Evolutionary conservation across 2,888 invertebrate species (phyloP).

Genomic region (Alsophila aescularia): DNA sequence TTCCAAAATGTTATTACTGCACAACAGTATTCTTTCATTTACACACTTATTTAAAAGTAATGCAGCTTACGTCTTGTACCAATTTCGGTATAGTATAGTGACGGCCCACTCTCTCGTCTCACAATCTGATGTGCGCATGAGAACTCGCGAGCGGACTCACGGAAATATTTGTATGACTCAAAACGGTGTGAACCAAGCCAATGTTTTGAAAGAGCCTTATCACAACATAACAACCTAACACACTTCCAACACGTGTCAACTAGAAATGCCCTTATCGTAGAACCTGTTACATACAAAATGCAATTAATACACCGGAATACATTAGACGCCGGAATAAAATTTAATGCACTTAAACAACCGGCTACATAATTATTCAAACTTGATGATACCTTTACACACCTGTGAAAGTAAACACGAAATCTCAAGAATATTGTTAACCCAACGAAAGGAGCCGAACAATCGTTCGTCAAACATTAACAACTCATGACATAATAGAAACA

Average conservation of each 20-base stretch:
- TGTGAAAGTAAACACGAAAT: conserved; percentile 65
- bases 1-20: too few species aligned
- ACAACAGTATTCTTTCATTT: too few species aligned
- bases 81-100: conserved; percentile 47
- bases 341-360: conserved; percentile 49
- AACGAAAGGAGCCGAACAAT: conserved; percentile 60
- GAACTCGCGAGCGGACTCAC: conserved; percentile 64
- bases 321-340: conserved; percentile 44
- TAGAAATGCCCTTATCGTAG: conserved; percentile 20
- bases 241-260: conserved; percentile 18
- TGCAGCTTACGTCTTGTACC: conserved; percentile 30
- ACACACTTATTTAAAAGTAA: not conserved
- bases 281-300: conserved; percentile 41
- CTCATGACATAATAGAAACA: conserved; percentile 75
- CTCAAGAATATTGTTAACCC: conserved; percentile 63
- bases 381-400: conserved; percentile 55
- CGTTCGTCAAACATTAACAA: conserved; percentile 71
- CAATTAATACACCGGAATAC: conserved; percentile 41
- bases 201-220: conserved; percentile 37
- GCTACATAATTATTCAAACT: conserved; percentile 56
- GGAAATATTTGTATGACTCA: conserved; percentile 63
- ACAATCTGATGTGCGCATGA: conserved; percentile 75
- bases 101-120: conserved; percentile 61
- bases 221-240: conserved; percentile 36
- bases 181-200: conserved; percentile 57